These are phyloP conservation scores for Hippocampus abdominalis DNA, from an alignment of 2,113 vertebrate genomes.

Conservation along the genomic window DNA sequence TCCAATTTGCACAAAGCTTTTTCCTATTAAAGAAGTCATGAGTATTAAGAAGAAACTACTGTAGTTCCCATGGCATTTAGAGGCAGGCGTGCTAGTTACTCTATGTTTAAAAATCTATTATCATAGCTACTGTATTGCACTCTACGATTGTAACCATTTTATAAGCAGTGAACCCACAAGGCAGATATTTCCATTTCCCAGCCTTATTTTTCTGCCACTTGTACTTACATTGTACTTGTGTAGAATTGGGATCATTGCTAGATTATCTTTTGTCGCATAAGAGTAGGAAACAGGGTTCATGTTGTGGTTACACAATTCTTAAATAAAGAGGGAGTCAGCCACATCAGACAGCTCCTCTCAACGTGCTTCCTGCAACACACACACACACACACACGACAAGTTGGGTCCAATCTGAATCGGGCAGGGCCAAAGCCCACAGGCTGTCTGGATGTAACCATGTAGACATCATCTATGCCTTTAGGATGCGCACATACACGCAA, in stretches of 20 bases:
- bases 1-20: too few species aligned
- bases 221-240: background rate
- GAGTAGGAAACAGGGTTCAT: slow-evolving; percentile 24
- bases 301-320: slow-evolving; percentile 19
- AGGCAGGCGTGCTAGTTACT: too few species aligned
- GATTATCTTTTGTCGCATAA: slow-evolving; percentile 14
- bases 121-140: too few species aligned
- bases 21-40: too few species aligned
- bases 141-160: background rate
- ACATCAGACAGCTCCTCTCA: slow-evolving; percentile 40
- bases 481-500: slow-evolving; percentile 22
- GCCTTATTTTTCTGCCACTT: background rate
- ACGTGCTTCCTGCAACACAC: slow-evolving; percentile 37
- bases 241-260: background rate
- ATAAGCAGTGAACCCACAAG: background rate
- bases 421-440: slow-evolving; percentile 50
- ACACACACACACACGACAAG: slow-evolving; percentile 29
- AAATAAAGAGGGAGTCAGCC: slow-evolving; percentile 30
- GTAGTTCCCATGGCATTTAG: too few species aligned
- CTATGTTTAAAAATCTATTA: too few species aligned
- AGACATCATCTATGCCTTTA: slow-evolving; percentile 28
- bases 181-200: background rate
- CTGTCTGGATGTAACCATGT: slow-evolving; percentile 43
- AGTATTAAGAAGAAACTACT: too few species aligned
- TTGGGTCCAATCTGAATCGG: slow-evolving; percentile 44